Percentiles rank a stretch among this genome's conserved stretches.
Conservation (phyloP, 2,888 invertebrate species). For the Ceratothoa steindachneri region DNA sequence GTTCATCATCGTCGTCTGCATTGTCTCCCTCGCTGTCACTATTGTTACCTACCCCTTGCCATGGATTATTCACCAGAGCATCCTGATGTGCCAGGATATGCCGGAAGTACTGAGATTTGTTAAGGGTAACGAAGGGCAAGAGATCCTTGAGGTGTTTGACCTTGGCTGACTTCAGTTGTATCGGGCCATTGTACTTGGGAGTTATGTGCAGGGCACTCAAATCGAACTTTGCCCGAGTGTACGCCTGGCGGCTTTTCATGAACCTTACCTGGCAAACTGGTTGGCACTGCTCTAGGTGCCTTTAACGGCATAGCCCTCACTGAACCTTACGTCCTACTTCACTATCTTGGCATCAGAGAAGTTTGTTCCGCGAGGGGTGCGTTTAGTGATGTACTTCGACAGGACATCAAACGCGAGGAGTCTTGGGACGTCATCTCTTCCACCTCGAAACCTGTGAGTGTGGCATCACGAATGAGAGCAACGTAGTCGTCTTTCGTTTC, state of each 20-base stretch:
- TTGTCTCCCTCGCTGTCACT: too few relatives aligned
- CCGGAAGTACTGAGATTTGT: too few relatives aligned
- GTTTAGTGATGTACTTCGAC: too few relatives aligned
- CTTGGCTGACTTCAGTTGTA: not conserved
- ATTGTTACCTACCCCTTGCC: too few relatives aligned
- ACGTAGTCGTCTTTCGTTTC: not conserved
- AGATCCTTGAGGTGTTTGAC: not conserved
- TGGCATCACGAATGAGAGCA: constrained; percentile 8
- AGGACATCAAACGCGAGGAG: not conserved
- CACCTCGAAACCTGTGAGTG: constrained; percentile 2
- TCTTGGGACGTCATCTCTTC: not conserved
- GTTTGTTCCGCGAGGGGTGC: too few relatives aligned
- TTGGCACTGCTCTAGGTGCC: not conserved
- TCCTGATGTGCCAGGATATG: too few relatives aligned
- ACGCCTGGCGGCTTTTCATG: not conserved
- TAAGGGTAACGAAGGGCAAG: too few relatives aligned
- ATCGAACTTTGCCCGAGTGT: not conserved
- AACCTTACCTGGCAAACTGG: not conserved
- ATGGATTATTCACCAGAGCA: too few relatives aligned
- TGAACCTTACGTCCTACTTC: not conserved
- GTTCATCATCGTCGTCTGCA: too few relatives aligned
- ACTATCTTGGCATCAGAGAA: too few relatives aligned
- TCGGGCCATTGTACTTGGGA: not conserved
- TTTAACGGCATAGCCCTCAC: not conserved
- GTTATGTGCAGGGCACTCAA: not conserved